Conservation (phyloP, 1,140 invertebrate species). For the Meloidogyne exigua region DNA sequence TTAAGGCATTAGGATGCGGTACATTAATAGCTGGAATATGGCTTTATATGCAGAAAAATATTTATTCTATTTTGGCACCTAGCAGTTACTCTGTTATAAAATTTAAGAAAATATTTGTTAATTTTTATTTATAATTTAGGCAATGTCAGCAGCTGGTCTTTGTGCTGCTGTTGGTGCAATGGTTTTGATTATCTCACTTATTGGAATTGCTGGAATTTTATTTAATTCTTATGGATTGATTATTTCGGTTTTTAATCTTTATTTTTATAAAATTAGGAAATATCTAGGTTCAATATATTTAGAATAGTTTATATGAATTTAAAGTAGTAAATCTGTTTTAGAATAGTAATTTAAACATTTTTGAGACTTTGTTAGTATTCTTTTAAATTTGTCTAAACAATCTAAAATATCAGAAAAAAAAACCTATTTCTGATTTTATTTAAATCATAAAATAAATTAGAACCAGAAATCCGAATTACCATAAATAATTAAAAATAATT, state of each 20-base stretch:
- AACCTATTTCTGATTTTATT: no score
- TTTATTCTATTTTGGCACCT: slow-evolving; percentile 39
- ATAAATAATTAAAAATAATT: background rate
- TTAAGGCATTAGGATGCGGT: slow-evolving; percentile 40
- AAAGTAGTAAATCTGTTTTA: no score
- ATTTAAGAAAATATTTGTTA: background rate
- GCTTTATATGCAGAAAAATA: slow-evolving; percentile 46
- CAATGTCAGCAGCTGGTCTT: slow-evolving; percentile 48
- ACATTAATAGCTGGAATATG: slow-evolving; percentile 46
- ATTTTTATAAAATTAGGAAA: no score
- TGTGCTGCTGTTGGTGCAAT: slow-evolving; percentile 39
- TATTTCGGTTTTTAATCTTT: slow-evolving; percentile 34
- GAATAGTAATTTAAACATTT: no score
- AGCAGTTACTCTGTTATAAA: slow-evolving; percentile 38
- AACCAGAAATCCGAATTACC: background rate
- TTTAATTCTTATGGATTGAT: slow-evolving; percentile 42
- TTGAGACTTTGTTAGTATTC: no score
- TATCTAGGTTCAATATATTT: no score
- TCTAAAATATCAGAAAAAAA: no score
- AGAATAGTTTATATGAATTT: no score
- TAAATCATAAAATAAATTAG: background rate
- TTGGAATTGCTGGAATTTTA: slow-evolving; percentile 44
- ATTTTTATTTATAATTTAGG: background rate
- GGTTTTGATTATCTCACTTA: slow-evolving; percentile 48
- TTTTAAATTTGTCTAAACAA: no score